Percentiles rank a stretch among this genome's conserved stretches.
These are phyloP conservation scores for Dioctria linearis DNA, from an alignment of 2,888 invertebrate genomes.

Conservation along the genomic window DNA sequence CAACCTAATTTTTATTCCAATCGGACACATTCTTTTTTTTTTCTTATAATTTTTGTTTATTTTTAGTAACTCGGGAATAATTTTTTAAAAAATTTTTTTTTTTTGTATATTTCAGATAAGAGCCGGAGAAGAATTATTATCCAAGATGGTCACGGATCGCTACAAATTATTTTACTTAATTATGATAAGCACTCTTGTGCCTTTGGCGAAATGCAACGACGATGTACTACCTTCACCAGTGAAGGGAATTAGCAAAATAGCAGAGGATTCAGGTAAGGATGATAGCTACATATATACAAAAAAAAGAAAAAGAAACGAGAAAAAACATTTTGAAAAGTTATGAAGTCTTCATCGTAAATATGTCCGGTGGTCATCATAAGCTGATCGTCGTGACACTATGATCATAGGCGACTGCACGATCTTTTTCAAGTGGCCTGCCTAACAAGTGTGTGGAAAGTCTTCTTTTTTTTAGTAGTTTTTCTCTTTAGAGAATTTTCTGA, in stretches of 20 bases:
- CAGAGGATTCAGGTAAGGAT: slow-evolving; percentile 45
- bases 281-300: background rate
- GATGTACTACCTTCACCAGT: background rate
- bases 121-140: background rate
- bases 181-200: slow-evolving; percentile 45
- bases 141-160: slow-evolving; percentile 42
- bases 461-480: slow-evolving; percentile 31
- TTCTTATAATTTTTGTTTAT: slow-evolving; percentile 25
- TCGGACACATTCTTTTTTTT: slow-evolving; percentile 17
- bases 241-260: slow-evolving; percentile 14
- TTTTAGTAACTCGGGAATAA: slow-evolving; percentile 8
- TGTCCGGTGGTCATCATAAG: slow-evolving; percentile 22
- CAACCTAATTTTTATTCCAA: slow-evolving; percentile 48
- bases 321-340: slow-evolving; percentile 19
- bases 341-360: slow-evolving; percentile 19
- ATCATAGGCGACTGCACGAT: slow-evolving; percentile 37
- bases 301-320: no score
- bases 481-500: slow-evolving; percentile 52
- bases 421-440: slow-evolving; percentile 46
- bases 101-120: slow-evolving; percentile 43
- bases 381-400: slow-evolving; percentile 30
- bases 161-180: slow-evolving; percentile 48
- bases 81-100: slow-evolving; percentile 2
- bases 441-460: slow-evolving; percentile 49
- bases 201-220: slow-evolving; percentile 7